phyloP scores from a whole-genome alignment of 35 echinoderm and acorn worm species.

The Ptychodera flava region DNA sequence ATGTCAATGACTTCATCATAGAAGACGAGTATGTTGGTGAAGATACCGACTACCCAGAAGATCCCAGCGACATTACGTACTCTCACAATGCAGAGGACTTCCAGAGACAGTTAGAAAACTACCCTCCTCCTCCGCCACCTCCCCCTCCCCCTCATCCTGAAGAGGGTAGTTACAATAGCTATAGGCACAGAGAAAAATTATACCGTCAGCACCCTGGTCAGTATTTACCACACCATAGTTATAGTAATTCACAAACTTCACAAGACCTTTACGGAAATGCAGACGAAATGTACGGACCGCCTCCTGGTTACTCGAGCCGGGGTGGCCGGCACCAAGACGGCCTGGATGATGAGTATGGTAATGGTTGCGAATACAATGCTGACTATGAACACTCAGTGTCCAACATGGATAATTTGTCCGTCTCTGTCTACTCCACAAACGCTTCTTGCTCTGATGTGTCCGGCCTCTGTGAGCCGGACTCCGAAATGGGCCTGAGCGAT shows the following conservation, averaged over 20 bases:
- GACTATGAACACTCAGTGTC: conserved; percentile 45
- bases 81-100: conserved; percentile 54
- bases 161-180: not conserved
- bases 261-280: too few species aligned
- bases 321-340: conserved; percentile 1
- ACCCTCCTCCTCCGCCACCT: conserved; percentile 32
- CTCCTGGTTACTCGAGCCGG: conserved; percentile 23
- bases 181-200: not conserved
- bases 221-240: conserved; percentile 78
- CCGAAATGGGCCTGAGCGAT: conserved; percentile 65
- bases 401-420: conserved; percentile 84
- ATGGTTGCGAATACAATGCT: conserved; percentile 4
- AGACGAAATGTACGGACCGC: conserved; percentile 24
- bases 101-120: conserved; percentile 60
- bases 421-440: conserved; percentile 92
- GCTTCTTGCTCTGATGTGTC: conserved; percentile 93
- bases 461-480: conserved; percentile 79
- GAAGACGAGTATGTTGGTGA: conserved; percentile 94
- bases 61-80: conserved; percentile 70
- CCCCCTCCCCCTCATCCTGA: not conserved
- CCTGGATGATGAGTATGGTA: conserved; percentile 17
- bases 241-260: conserved; percentile 2
- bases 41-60: conserved; percentile 86
- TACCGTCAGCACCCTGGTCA: conserved; percentile 67
- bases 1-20: conserved; percentile 19